Percentiles rank a stretch among this genome's conserved stretches.
Conservation (phyloP, 2,113 vertebrate genomes). For the Oostethus manadensis region DNA sequence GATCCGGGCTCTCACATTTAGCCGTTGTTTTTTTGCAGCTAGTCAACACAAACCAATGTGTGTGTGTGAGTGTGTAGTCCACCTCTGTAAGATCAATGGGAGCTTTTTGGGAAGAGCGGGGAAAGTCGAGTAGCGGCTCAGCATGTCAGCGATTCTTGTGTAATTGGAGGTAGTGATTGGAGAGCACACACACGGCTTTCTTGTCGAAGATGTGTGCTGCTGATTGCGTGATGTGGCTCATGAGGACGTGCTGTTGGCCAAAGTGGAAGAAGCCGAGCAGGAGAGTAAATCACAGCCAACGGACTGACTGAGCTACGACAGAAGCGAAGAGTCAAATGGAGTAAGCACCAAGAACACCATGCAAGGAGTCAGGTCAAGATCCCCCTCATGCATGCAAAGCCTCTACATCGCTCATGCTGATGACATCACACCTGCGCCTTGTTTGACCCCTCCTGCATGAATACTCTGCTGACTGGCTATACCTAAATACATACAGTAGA, state of each 20-base stretch:
- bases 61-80: conserved; percentile 17
- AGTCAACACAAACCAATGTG: conserved; percentile 22
- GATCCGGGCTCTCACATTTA: conserved; percentile 22
- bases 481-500: too few relatives aligned
- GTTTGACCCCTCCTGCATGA: not conserved
- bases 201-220: conserved; percentile 45
- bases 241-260: conserved; percentile 28
- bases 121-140: conserved; percentile 53
- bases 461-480: not conserved
- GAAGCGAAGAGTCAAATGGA: conserved; percentile 1
- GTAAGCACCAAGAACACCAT: not conserved
- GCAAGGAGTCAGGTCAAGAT: not conserved
- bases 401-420: not conserved
- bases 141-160: conserved; percentile 52
- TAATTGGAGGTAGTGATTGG: conserved; percentile 51
- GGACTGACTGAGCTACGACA: not conserved
- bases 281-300: conserved; percentile 13
- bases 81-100: conserved; percentile 1
- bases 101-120: conserved; percentile 20
- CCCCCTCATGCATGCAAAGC: not conserved
- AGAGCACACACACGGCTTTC: conserved; percentile 35
- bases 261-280: conserved; percentile 11
- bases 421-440: conserved; percentile 4
- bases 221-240: conserved; percentile 41
- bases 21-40: conserved; percentile 34